These are phyloP conservation scores for Argyrosomus japonicus DNA, from an alignment of 2,113 vertebrate species.

Conservation along the genomic window DNA sequence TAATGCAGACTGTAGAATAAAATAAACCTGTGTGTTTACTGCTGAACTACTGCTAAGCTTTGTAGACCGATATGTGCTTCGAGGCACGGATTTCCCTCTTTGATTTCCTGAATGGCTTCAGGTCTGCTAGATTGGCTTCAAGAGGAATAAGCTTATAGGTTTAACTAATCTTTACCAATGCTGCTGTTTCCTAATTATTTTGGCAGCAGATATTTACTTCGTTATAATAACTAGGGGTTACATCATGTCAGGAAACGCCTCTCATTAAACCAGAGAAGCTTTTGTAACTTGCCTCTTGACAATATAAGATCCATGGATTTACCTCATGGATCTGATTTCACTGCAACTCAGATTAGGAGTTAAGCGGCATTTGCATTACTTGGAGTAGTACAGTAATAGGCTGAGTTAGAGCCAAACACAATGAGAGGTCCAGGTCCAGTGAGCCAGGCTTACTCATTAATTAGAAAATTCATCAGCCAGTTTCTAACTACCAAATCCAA, in stretches of 20 bases:
- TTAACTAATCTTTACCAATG: slow-evolving; percentile 46
- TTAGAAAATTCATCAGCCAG: slow-evolving; percentile 30
- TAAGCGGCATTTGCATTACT: slow-evolving; percentile 44
- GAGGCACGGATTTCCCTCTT: slow-evolving; percentile 44
- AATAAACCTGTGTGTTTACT: slow-evolving; percentile 42
- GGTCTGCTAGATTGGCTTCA: slow-evolving; percentile 31
- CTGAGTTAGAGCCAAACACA: slow-evolving; percentile 33
- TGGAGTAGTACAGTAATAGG: slow-evolving; percentile 21
- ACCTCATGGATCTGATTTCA: slow-evolving; percentile 19
- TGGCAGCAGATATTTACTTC: slow-evolving; percentile 24
- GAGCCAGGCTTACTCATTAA: slow-evolving; percentile 42
- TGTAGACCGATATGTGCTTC: slow-evolving; percentile 29
- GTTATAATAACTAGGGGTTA: slow-evolving; percentile 32
- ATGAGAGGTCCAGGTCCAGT: slow-evolving; percentile 30
- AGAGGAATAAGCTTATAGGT: slow-evolving; percentile 23
- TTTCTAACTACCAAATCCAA: slow-evolving; percentile 22
- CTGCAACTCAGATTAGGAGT: slow-evolving; percentile 38
- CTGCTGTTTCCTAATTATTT: slow-evolving; percentile 41
- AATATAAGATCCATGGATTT: slow-evolving; percentile 15
- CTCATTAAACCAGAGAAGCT: slow-evolving; percentile 34
- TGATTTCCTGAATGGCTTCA: slow-evolving; percentile 38
- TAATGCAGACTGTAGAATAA: slow-evolving; percentile 37
- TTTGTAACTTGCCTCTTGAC: slow-evolving; percentile 43
- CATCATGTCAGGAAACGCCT: slow-evolving; percentile 41
- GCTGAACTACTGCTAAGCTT: slow-evolving; percentile 34